Percentiles rank a stretch among this genome's conserved stretches.
phyloP scores from a whole-genome alignment of 2,888 invertebrate genomes.

The Heliconius ethilla region DNA sequence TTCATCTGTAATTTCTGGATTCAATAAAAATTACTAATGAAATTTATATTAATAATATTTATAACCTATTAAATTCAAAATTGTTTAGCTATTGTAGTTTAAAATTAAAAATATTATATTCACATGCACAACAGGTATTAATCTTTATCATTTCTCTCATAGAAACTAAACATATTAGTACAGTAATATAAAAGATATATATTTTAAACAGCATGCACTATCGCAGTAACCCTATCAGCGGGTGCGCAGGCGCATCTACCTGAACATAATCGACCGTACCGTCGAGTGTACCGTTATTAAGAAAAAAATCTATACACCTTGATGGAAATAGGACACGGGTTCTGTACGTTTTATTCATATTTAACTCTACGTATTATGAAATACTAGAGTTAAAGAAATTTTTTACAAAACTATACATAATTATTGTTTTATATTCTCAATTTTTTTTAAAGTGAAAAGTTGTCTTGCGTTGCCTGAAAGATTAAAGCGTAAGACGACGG shows the following conservation, averaged over 20 bases:
- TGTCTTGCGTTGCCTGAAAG: not conserved
- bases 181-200: conserved; percentile 9
- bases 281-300: conserved; percentile 41
- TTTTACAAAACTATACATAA: too few relatives aligned
- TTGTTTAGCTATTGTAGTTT: not conserved
- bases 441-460: too few relatives aligned
- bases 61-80: not conserved
- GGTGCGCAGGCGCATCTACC: conserved; percentile 53
- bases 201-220: conserved; percentile 21
- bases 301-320: conserved; percentile 33
- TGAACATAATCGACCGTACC: conserved; percentile 44
- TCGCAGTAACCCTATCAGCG: conserved; percentile 39
- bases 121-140: not conserved
- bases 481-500: not conserved
- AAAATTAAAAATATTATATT: not conserved
- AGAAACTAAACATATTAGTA: not conserved
- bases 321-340: conserved; percentile 33
- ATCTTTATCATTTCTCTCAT: not conserved
- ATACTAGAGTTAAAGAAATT: not conserved
- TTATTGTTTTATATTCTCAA: too few relatives aligned
- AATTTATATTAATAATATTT: not conserved
- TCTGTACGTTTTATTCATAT: conserved; percentile 16
- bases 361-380: not conserved
- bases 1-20: not conserved
- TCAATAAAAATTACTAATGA: not conserved